phyloP scores from a whole-genome alignment of 2,113 vertebrate genomes.

The Tachysurus fulvidraco region DNA sequence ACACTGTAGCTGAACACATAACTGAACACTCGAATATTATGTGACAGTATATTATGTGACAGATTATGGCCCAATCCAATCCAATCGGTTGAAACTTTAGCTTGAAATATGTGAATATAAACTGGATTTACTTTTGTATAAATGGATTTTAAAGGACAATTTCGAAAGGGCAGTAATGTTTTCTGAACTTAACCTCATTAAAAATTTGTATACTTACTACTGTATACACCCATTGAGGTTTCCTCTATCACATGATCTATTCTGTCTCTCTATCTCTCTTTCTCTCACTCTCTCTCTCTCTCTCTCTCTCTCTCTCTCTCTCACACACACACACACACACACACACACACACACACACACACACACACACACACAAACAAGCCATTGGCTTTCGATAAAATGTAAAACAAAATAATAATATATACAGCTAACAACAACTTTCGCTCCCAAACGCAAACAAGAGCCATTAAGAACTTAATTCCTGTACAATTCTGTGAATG shows the following conservation, averaged over 20 bases:
- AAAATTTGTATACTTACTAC: no score
- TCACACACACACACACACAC: neutral
- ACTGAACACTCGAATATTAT: neutral
- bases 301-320: constrained; percentile 13
- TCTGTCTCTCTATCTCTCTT: neutral
- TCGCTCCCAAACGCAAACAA: neutral
- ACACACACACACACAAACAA: neutral
- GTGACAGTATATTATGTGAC: neutral
- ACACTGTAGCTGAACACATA: neutral
- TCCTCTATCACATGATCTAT: neutral
- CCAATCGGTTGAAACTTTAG: neutral
- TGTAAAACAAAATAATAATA: neutral
- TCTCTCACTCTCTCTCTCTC: neutral
- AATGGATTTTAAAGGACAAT: neutral
- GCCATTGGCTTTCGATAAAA: neutral
- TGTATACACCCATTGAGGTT: neutral
- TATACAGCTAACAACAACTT: neutral
- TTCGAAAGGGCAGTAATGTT: neutral
- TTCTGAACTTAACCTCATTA: neutral
- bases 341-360: neutral
- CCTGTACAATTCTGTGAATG: neutral
- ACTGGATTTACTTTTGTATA: neutral
- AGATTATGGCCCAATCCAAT: neutral
- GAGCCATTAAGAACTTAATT: neutral
- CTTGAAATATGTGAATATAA: neutral